Conservation (phyloP, 1,140 invertebrate species). For the Psilanteris sp. region DNA sequence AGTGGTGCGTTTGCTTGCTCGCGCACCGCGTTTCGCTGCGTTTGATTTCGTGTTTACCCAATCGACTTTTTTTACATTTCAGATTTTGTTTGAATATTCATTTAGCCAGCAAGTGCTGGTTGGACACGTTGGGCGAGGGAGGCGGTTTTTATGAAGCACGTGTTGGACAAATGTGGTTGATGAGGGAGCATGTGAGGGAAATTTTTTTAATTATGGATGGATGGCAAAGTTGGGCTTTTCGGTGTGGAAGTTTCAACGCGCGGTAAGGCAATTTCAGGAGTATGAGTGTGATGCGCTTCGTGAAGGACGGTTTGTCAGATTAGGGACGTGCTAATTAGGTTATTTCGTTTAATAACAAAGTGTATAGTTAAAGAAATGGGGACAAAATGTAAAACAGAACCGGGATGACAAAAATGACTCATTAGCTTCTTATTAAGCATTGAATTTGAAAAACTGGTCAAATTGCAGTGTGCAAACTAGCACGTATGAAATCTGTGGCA, state of each 20-base stretch:
- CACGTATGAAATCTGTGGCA: background rate
- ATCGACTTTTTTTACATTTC: slow-evolving; percentile 52
- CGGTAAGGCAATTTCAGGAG: background rate
- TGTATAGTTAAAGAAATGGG: slow-evolving; percentile 38
- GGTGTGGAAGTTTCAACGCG: slow-evolving; percentile 33
- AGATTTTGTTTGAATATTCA: slow-evolving; percentile 56
- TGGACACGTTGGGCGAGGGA: slow-evolving; percentile 10
- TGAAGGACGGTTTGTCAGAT: slow-evolving; percentile 8
- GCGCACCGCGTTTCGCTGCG: slow-evolving; percentile 13
- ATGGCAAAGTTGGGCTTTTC: slow-evolving; percentile 26
- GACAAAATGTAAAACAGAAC: slow-evolving; percentile 26
- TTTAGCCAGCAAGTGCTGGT: slow-evolving; percentile 23
- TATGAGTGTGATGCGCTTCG: slow-evolving; percentile 24
- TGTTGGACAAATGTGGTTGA: slow-evolving; percentile 42
- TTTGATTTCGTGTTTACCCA: slow-evolving; percentile 43
- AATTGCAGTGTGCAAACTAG: background rate
- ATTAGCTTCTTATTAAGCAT: slow-evolving; percentile 51
- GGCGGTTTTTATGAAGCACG: slow-evolving; percentile 41
- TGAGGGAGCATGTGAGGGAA: slow-evolving; percentile 45
- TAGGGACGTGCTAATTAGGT: slow-evolving; percentile 44
- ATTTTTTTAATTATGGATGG: slow-evolving; percentile 53
- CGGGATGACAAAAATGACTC: slow-evolving; percentile 39
- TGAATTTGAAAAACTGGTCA: slow-evolving; percentile 42
- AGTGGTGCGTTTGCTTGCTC: background rate
- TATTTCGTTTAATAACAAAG: slow-evolving; percentile 38